Base-by-base conservation (phyloP, 2,797 vertebrate species). In the Danionella dracula region DNA sequence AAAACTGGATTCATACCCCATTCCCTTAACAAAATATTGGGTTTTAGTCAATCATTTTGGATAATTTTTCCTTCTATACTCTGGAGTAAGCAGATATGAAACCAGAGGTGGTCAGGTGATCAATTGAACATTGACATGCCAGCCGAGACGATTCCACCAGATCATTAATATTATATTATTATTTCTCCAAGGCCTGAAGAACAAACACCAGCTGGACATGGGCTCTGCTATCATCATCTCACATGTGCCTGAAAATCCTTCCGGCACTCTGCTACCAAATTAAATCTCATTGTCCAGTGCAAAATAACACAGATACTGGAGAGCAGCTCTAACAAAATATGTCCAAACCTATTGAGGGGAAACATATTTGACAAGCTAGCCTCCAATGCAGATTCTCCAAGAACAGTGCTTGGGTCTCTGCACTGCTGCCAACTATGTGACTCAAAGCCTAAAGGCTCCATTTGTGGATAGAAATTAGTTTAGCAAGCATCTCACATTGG, bases 401-500 rank as follows among this genome's bases (percentile, higher is more conserved):
- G 13, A 48, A 59, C 21, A 27, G 42, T 12, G 29, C 20, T 40
- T 42, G 51, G 11, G 23, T 59, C 23, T 69, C n/a, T 65, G 65
- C 29, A 44, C 54, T 50, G 35, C 53, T 20, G 48, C 10, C 50
- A 20, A 66, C 35, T 29, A 23, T 72, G 57, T 45, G 70, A 46
- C 51, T 70, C 56, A 11, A 16, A 50, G 48, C 64, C 49, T 54
- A 55, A 53, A 70, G 56, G 66, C 57, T 54, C 21, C 40, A 42
- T 51, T 76, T 56, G 54, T 66, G 61, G 71, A 61, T 44, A 56
- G 31, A 51, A 55, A 70, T 76, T 66, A 21, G 55, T 42, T 58
- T 67, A 31, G 48, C 29, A 16, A 6, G 19, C 32, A 48, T 46
- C 58, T 56, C 37, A 44, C 51, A 59, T 60, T 57, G 49, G 8